phyloP scores from a whole-genome alignment of 2,113 vertebrate genomes.

The Oreotrochilus melanogaster region DNA sequence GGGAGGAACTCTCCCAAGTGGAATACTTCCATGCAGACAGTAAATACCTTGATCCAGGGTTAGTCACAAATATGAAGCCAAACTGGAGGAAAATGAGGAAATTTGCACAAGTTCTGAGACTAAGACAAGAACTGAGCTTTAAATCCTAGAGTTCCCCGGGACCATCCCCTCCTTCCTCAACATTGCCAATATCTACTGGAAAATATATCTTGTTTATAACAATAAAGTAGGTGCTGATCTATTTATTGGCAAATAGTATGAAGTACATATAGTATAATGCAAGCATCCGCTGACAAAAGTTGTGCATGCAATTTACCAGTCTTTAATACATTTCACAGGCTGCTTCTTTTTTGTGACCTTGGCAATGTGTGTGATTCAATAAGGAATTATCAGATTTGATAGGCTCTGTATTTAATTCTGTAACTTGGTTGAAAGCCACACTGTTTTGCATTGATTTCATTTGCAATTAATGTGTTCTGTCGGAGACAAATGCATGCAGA shows the following conservation, averaged over 20 bases:
- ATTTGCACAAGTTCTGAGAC: not conserved
- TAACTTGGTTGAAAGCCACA: not conserved
- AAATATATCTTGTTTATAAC: not conserved
- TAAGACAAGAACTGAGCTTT: not conserved
- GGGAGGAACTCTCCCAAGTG: not conserved
- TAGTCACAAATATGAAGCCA: not conserved
- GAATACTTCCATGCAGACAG: not conserved
- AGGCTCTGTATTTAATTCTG: constrained; percentile 29
- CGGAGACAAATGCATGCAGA: not conserved
- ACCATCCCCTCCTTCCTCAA: not conserved
- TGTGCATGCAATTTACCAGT: not conserved
- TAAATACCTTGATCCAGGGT: not conserved
- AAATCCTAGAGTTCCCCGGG: not conserved
- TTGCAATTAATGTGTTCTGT: constrained; percentile 64
- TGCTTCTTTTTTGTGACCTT: constrained; percentile 42
- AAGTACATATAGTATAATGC: not conserved
- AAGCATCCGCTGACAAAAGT: not conserved
- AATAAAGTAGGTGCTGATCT: not conserved
- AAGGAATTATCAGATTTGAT: constrained; percentile 56
- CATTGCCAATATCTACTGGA: not conserved
- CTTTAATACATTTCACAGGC: not conserved
- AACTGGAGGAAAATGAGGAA: not conserved
- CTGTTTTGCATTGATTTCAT: constrained; percentile 61
- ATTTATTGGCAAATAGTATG: not conserved
- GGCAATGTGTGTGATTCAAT: not conserved